These are phyloP conservation scores for Streptopelia turtur DNA, from an alignment of 2,797 vertebrate genomes.

Conservation along the genomic window DNA sequence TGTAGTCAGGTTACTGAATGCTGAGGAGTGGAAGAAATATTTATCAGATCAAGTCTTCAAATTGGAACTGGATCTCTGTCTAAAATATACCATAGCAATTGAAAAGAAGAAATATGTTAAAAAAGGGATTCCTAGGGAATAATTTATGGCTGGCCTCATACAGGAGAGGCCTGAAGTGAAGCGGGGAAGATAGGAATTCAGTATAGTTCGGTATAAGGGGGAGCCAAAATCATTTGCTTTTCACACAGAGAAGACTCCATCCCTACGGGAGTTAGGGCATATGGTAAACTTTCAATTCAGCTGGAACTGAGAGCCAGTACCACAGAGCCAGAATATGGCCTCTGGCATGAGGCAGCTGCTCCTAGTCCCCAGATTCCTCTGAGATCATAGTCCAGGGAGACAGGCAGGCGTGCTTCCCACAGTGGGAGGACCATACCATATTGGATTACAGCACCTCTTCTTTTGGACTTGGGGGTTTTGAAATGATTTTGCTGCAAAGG, in stretches of 20 bases:
- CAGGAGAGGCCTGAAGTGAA: neutral
- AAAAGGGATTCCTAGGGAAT: neutral
- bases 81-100: neutral
- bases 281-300: neutral
- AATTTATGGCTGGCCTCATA: neutral
- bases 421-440: neutral
- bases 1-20: neutral
- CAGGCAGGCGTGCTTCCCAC: neutral
- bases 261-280: neutral
- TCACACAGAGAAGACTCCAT: neutral
- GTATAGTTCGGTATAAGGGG: neutral
- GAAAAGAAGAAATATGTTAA: neutral
- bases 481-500: neutral
- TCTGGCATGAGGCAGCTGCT: neutral
- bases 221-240: neutral
- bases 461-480: neutral
- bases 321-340: fast-evolving
- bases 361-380: neutral
- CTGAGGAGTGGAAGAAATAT: neutral
- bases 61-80: neutral
- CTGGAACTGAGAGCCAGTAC: neutral
- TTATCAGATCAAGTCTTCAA: neutral
- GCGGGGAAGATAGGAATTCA: neutral
- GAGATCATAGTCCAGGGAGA: neutral
- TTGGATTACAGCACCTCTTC: neutral